Base-by-base conservation (phyloP, 2,797 vertebrate genomes). In the Eulemur albifrons region DNA sequence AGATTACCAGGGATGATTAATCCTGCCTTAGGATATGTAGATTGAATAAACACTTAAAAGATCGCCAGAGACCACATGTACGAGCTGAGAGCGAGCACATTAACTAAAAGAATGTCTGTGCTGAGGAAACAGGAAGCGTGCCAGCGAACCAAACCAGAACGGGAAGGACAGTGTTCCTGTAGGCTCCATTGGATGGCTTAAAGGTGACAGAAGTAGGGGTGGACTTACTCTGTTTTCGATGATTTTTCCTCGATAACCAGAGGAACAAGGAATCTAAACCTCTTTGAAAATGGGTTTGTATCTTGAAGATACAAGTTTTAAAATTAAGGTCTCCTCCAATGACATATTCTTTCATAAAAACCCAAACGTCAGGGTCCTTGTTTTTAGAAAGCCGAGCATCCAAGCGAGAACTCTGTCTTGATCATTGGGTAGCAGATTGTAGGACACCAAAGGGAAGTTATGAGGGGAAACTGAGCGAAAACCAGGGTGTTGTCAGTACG, bases 41-140 rank as follows among this genome's bases (percentile, higher is more conserved):
- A 92, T 91, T 57, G 35, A 77, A 43, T 85, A 93, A 80, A 87
- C 67, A 92, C 21, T 67, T 82, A 82, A 67, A 84, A 94, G 70
- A 85, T 72, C 94, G 57, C 40, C 84, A 85, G 63, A 67, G 27
- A 76, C 20, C n/a, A 21, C 21, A 32, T 0, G 9, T 54, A 20
- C 38, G 27, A 79, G 59, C 50, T 10, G 63, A 75, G 61, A 67
- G 32, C 2, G 25, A 7, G 25, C 52, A 20, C 21, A 30, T 32
- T 40, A 35, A 82, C 20, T 32, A 32, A 90, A 38, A 88, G 7
- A 77, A 79, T 32, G 40, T 75, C 7, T 11, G 25, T 40, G 30
- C 61, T n/a, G 54, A 81, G 73, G n/a, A 93, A 92, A 84, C 50
- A 91, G 45, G 52, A 79, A 84, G n/a, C 25, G 57, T 57, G 30